These are phyloP conservation scores for Anthopleura xanthogrammica DNA, from an alignment of 92 coral and sea anemone species.

Conservation along the genomic window DNA sequence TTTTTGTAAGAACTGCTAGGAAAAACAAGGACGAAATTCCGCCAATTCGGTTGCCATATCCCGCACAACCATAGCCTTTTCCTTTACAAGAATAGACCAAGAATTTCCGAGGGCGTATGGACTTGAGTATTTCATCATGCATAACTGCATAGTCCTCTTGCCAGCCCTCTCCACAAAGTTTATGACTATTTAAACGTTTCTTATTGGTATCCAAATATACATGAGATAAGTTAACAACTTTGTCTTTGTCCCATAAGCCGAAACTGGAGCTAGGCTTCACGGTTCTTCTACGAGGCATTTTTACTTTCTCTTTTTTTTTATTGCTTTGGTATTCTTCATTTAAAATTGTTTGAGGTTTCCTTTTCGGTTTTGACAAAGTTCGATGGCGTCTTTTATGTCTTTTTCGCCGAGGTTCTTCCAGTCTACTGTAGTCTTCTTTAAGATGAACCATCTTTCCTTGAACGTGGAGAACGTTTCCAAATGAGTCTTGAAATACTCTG, in stretches of 20 bases:
- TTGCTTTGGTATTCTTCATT: background rate
- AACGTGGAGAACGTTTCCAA: constrained; percentile 21
- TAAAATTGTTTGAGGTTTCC: background rate
- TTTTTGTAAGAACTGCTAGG: constrained; percentile 58
- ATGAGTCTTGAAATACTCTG: constrained; percentile 14
- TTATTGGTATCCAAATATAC: constrained; percentile 9
- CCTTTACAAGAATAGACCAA: constrained; percentile 62
- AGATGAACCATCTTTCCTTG: constrained; percentile 18
- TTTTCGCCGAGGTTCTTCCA: background rate
- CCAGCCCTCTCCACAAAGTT: constrained; percentile 53
- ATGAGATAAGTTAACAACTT: constrained; percentile 2
- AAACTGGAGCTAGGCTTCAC: background rate
- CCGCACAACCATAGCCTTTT: constrained; percentile 55
- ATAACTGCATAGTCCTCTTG: constrained; percentile 40
- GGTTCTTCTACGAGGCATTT: background rate
- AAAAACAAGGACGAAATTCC: constrained; percentile 49
- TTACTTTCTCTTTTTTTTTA: background rate
- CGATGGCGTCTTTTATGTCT: constrained; percentile 7
- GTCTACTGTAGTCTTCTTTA: constrained; percentile 13
- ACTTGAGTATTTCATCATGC: constrained; percentile 47
- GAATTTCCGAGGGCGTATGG: constrained; percentile 25
- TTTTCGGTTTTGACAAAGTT: background rate
- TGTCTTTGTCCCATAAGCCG: constrained; percentile 9
- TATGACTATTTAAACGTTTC: background rate
- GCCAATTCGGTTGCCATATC: constrained; percentile 68